Conservation (phyloP, 1,140 invertebrate species). For the Diabrotica virgifera region DNA sequence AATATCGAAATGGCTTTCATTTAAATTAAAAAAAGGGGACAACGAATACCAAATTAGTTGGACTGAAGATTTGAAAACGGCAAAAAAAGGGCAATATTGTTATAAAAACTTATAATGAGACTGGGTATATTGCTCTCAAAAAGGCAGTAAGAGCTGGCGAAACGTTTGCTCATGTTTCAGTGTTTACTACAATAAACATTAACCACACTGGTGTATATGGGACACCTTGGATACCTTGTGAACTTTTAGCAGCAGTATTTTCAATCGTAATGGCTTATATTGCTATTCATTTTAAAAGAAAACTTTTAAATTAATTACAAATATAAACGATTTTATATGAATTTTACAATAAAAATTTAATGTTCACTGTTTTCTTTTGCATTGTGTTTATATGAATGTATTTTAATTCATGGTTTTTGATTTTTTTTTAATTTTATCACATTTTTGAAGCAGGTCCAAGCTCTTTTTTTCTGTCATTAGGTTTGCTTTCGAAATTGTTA, state of each 20-base stretch:
- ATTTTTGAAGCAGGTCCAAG: too few relatives aligned
- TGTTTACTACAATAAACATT: conserved; percentile 70
- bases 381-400: too few relatives aligned
- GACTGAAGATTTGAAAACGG: conserved; percentile 80
- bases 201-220: conserved; percentile 83
- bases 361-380: too few relatives aligned
- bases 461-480: too few relatives aligned
- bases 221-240: conserved; percentile 88
- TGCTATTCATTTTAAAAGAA: conserved; percentile 79
- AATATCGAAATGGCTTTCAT: too few relatives aligned
- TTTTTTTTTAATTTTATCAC: too few relatives aligned
- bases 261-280: conserved; percentile 80
- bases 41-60: conserved; percentile 85
- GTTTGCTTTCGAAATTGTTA: too few relatives aligned
- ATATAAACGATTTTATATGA: too few relatives aligned
- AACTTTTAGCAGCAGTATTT: conserved; percentile 77
- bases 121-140: conserved; percentile 79
- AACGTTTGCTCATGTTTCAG: conserved; percentile 64
- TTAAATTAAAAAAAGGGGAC: too few relatives aligned
- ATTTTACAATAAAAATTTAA: too few relatives aligned
- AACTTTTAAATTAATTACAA: conserved; percentile 52
- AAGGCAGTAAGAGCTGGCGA: conserved; percentile 70
- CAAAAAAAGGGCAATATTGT: conserved; percentile 73
- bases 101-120: conserved; percentile 85
- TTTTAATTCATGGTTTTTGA: too few relatives aligned